Evolutionary conservation across 2,113 vertebrate genomes (phyloP).

Genomic region (Lanius collurio): DNA sequence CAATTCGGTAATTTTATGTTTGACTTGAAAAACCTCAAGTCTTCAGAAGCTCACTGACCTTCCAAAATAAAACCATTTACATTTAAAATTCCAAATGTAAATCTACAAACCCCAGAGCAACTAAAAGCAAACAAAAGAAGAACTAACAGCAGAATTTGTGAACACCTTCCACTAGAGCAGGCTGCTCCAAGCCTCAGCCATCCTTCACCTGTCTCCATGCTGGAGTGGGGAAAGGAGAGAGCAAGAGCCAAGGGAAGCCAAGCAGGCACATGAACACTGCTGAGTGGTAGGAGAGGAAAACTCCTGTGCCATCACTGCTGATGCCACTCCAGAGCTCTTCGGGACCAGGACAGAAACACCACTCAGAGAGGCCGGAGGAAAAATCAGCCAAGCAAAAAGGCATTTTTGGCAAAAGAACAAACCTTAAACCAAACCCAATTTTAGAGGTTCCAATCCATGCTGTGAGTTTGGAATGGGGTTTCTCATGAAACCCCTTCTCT

Average conservation of each 20-base stretch:
- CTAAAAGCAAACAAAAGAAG: not conserved
- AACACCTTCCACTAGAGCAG: accelerated
- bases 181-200: not conserved
- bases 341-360: not conserved
- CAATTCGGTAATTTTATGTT: not conserved
- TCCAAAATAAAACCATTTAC: not conserved
- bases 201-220: not conserved
- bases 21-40: not conserved
- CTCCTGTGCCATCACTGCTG: not conserved
- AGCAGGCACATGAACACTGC: not conserved
- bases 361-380: not conserved
- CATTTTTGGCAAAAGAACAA: not conserved
- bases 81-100: not conserved
- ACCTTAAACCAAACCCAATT: not conserved
- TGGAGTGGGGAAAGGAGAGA: not conserved
- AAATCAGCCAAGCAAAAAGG: not conserved
- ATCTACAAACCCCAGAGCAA: not conserved
- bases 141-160: not conserved
- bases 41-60: not conserved
- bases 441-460: not conserved
- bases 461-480: accelerated
- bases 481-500: not conserved
- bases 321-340: not conserved
- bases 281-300: accelerated
- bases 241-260: not conserved